Conservation (phyloP, 2,797 vertebrate species). For the Gephyroberyx darwinii region DNA sequence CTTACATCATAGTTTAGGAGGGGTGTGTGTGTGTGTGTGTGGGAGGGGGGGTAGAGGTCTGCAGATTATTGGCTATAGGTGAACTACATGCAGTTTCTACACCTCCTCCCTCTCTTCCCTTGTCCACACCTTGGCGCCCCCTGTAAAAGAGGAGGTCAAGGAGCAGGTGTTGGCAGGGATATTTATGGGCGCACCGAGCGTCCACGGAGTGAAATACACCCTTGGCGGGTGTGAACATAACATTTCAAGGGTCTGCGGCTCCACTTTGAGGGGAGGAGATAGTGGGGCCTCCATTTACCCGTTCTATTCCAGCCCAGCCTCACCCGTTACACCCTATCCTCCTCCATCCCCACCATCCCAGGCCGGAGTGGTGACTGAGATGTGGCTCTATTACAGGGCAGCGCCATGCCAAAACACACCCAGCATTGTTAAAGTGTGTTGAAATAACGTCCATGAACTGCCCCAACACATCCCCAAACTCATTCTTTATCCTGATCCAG, state of each 20-base stretch:
- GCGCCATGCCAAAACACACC: neutral
- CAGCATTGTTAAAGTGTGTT: conserved; percentile 14
- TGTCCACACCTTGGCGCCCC: conserved; percentile 21
- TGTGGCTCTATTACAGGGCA: conserved; percentile 9
- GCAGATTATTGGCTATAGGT: neutral
- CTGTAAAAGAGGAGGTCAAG: conserved; percentile 54
- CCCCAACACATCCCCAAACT: conserved; percentile 3
- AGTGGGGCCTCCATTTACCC: conserved; percentile 34
- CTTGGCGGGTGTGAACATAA: conserved; percentile 27
- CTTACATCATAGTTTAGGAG: neutral
- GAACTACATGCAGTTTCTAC: neutral
- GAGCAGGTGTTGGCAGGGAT: conserved; percentile 55
- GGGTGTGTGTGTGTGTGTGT: conserved; percentile 16
- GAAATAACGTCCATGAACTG: conserved; percentile 7
- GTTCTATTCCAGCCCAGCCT: conserved; percentile 26
- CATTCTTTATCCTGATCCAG: neutral
- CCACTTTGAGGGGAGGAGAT: conserved; percentile 38
- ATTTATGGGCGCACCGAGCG: conserved; percentile 48
- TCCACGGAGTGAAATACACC: conserved; percentile 45
- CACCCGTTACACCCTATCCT: neutral
- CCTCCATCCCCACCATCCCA: conserved; percentile 4
- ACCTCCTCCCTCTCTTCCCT: neutral
- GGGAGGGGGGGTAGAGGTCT: neutral
- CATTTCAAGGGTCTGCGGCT: conserved; percentile 33
- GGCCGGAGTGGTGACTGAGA: conserved; percentile 17